These are phyloP conservation scores for Acanthosepion esculentum DNA, from an alignment of 2,888 invertebrate genomes.

Conservation along the genomic window DNA sequence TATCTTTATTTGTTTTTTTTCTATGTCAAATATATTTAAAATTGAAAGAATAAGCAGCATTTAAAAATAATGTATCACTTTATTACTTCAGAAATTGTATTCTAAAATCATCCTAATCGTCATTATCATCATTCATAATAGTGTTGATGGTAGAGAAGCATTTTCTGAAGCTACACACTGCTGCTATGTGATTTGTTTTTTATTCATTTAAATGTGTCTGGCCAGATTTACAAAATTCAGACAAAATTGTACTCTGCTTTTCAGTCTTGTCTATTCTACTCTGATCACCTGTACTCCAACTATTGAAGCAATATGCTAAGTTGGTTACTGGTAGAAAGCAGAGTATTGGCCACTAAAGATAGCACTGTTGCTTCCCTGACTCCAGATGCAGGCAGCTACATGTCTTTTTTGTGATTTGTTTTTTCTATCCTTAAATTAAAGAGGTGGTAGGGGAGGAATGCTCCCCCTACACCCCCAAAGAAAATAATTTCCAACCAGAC, in stretches of 20 bases:
- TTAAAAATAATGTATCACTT: background rate
- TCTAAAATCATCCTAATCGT: background rate
- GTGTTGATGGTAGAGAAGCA: background rate
- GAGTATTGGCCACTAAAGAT: background rate
- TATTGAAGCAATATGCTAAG: background rate
- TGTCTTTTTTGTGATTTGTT: background rate
- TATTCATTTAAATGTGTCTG: background rate
- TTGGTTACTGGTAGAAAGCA: background rate
- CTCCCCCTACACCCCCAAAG: too few relatives aligned
- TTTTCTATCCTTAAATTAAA: background rate
- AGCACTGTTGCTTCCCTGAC: background rate
- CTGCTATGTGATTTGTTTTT: background rate
- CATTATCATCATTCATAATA: conserved; percentile 3
- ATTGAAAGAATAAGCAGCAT: background rate
- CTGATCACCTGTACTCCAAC: background rate
- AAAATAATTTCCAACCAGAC: too few relatives aligned
- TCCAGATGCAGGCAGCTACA: background rate
- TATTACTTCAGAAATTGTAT: background rate
- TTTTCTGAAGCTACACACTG: background rate
- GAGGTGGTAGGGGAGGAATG: background rate
- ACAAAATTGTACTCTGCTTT: background rate
- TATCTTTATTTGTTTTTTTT: background rate
- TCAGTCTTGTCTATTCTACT: background rate
- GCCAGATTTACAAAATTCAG: background rate
- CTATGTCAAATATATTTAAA: background rate